Base-by-base conservation (phyloP, 2,888 invertebrate genomes). In the Heterodera filipjevi region DNA sequence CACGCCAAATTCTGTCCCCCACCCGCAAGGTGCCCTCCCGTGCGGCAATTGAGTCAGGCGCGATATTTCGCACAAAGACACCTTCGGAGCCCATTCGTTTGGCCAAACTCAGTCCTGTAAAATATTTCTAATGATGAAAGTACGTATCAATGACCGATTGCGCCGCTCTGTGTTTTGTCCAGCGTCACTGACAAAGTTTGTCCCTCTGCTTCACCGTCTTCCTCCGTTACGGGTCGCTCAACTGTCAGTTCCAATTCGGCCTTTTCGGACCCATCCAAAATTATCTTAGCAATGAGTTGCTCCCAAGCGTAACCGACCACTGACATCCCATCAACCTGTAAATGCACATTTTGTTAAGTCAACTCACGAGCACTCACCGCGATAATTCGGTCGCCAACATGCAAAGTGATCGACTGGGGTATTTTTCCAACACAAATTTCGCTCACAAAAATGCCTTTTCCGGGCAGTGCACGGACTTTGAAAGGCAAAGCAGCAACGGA, bases 41-140 rank as follows among this genome's bases (percentile, higher is more conserved):
- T 22, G 79, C 85, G 33, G 89, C 89, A 12, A 86, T 83, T 12
- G 87, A 87, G 44, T 83, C 85, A 6, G 83, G 79, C 27, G 85
- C 84, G 71, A 89, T 89, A 77, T 81, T 85, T 68, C 87, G 79
- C 35, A 89, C 84, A 76, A 86, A 89, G 35, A 87, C 87, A n/a
- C 88, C 88, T 22, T 87, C 86, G 33, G 79, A 81, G 53, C 86
- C 87, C 33, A 85, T 85, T 64, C 85, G 71, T 70, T 86, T 86
- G n/a, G 87, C 88, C 12, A 89, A 81, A 2, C 84, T 83, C 8
- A 88, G 81, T 27, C 88, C 87, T 86, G 77, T 59, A 84, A 78
- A 33, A 27, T 8, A 22, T 8, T 22, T 27, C 16, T 8, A 27
- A 64, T 19, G 39, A 2, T 6, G 2, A 2, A 27, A 8, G n/a